phyloP scores from a whole-genome alignment of 2,888 invertebrate genomes.

The Synanthedon vespiformis region DNA sequence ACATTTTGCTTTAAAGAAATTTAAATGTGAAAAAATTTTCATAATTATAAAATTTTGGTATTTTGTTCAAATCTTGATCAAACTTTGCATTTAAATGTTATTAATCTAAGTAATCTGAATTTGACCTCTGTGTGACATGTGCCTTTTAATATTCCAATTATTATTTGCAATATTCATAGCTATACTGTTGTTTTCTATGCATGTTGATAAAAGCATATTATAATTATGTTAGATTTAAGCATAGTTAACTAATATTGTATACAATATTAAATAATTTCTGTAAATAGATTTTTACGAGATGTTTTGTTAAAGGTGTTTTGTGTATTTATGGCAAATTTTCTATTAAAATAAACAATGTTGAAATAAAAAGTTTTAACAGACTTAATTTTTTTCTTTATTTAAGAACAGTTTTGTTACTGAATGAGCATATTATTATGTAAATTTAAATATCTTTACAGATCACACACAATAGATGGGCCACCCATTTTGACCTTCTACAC shows the following conservation, averaged over 20 bases:
- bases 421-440: neutral
- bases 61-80: no score
- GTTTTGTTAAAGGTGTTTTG: neutral
- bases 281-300: neutral
- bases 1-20: no score
- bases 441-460: slow-evolving; percentile 29
- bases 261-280: neutral
- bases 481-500: slow-evolving; percentile 85
- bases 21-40: no score
- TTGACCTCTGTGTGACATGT: neutral
- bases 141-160: neutral
- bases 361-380: neutral
- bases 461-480: slow-evolving; percentile 37
- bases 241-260: neutral
- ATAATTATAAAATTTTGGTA: no score
- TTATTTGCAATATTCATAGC: neutral
- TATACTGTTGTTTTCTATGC: neutral
- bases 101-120: neutral
- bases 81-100: no score
- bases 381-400: neutral
- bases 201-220: neutral
- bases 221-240: neutral
- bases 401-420: neutral
- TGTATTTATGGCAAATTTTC: neutral
- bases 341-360: neutral